Evolutionary conservation across 2,888 invertebrate species (phyloP), one percentile per base, ranked within the genome.

Genomic region (Lepidocyrtinus sp.): DNA sequence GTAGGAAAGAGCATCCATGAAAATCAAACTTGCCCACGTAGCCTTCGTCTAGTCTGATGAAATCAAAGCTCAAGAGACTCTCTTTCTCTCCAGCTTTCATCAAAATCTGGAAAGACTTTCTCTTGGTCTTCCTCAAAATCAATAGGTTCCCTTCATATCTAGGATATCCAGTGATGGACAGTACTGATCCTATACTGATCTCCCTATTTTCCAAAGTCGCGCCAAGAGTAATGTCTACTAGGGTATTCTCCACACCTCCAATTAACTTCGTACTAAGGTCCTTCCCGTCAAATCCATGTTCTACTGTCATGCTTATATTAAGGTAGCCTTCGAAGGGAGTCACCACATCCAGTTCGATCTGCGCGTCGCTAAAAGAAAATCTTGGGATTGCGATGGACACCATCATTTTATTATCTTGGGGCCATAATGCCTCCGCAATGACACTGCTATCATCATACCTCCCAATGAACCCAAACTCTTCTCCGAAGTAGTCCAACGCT

Each of bases 401-500:
- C 64, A 73, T 76, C 12, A 84, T 72, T 5, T 79, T 77, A 64
- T 86, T 76, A 7, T 79, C 46, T 1, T 72, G 19, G 12, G 72
- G 78, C 80, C 83, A 83, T 0, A 21, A 59, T 1, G 63, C 81
- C 61, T 84, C 78, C 0, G 65, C 70, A 19, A 81, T 17, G 1
- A 81, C 22, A 24, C 50, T 75, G 7, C 75, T 73, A 1, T 83
- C 81, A 9, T 65, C 75, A 70, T 84, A 84, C 1, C 70, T 77
- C 24, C 84, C 85, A 9, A 75, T 73, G 1, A 77, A 17, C 0
- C 65, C 67, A n/a, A 78, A 36, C 24, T 63, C 45, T 19, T 85
- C 79, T 7, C 86, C 86, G 63, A 85, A 87, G 26, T 85, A 85
- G 70, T 87, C 72, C 0, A 83, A 7, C 2, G 46, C 25, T 9